Conservation (phyloP, 2,888 invertebrate species). For the Idaea aversata region DNA sequence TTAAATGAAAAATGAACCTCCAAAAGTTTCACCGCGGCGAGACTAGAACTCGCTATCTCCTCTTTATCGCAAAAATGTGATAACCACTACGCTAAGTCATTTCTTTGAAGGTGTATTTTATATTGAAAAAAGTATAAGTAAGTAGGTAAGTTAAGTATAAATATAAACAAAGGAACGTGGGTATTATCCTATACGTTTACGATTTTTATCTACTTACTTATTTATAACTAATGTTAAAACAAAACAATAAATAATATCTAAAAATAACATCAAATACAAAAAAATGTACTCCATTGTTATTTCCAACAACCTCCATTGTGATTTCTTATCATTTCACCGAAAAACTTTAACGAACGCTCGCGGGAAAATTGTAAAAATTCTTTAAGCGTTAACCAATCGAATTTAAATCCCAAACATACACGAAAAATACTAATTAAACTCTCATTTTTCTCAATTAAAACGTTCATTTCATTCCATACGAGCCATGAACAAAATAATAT, state of each 20-base stretch:
- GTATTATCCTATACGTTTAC: too few relatives aligned
- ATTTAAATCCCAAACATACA: neutral
- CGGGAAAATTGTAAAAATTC: neutral
- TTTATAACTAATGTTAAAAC: too few relatives aligned
- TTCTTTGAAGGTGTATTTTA: too few relatives aligned
- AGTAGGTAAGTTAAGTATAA: too few relatives aligned
- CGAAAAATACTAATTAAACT: constrained; percentile 16
- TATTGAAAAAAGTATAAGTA: too few relatives aligned
- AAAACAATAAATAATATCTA: neutral
- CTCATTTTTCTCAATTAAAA: constrained; percentile 5
- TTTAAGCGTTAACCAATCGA: neutral
- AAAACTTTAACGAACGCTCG: neutral
- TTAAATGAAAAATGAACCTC: too few relatives aligned
- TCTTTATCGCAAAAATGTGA: too few relatives aligned
- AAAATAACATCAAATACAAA: neutral
- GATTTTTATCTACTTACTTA: too few relatives aligned
- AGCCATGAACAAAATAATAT: constrained; percentile 22
- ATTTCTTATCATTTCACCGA: neutral
- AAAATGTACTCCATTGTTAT: neutral
- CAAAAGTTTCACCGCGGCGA: too few relatives aligned
- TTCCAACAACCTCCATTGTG: neutral
- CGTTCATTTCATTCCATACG: neutral
- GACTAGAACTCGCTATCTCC: too few relatives aligned
- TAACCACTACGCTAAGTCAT: too few relatives aligned
- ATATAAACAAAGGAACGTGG: too few relatives aligned